Conservation (phyloP, 2,888 invertebrate genomes). For the Rhagonycha fulva region DNA sequence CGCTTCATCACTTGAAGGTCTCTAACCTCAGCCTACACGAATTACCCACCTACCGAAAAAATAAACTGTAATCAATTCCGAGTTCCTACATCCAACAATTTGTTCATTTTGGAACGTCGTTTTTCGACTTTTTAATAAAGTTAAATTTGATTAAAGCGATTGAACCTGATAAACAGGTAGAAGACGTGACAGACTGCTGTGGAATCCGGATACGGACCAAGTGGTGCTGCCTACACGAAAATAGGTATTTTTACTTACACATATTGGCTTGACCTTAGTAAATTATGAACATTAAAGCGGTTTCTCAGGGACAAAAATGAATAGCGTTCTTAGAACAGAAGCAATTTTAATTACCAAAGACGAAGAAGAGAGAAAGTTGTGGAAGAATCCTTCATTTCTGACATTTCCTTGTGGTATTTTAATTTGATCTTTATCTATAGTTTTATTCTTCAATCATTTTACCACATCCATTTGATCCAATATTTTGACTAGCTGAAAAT, state of each 20-base stretch:
- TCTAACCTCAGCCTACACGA: slow-evolving; percentile 33
- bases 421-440: not conserved
- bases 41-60: slow-evolving; percentile 29
- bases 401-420: not conserved
- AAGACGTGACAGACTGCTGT: slow-evolving; percentile 31
- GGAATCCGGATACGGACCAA: slow-evolving; percentile 39
- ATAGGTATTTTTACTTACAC: not conserved
- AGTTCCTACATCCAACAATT: not conserved
- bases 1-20: slow-evolving; percentile 31
- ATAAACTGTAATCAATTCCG: slow-evolving; percentile 21
- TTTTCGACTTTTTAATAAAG: not conserved
- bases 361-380: not conserved
- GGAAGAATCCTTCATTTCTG: not conserved
- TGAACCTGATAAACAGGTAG: slow-evolving; percentile 19
- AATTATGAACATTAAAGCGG: not conserved
- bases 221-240: slow-evolving; percentile 32
- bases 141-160: slow-evolving; percentile 3
- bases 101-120: not conserved
- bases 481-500: too few relatives aligned
- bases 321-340: not conserved
- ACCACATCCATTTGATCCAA: too few relatives aligned
- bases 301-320: not conserved
- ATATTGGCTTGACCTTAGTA: not conserved
- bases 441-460: not conserved
- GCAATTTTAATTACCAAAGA: not conserved